Base-by-base conservation (phyloP, 2,888 invertebrate species). In the Atethmia centrago region DNA sequence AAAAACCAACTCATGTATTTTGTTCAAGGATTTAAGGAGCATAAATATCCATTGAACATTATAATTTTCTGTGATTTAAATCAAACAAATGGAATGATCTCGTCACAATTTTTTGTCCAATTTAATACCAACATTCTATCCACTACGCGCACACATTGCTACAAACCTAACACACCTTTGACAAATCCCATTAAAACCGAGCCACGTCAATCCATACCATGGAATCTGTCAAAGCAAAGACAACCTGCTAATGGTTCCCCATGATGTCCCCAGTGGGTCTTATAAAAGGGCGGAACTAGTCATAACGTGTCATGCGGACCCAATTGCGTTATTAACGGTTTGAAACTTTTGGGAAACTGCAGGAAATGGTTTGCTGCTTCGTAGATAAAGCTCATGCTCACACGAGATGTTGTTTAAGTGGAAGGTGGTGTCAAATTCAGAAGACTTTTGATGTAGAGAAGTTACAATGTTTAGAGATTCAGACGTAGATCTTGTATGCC, bases 161-260 rank as follows among this genome's bases (percentile, higher is more conserved):
- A 28, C 14, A 47, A 47, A 28, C 45, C 4, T 21, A 21, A 47
- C 14, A 63, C 25, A 45, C 42, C 14, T 68, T 36, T 28, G 3
- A 28, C 36, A 65, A 76, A 78, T 75, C 49, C 36, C 65, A 76
- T 81, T 80, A 74, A 82, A 76, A 76, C 61, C 19, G 14, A 49
- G 16, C 68, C 63, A 74, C 63, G 69, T 56, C 59, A 31, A 82
- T 78, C 76, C 72, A 40, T 68, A 59, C 56, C 45, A 62, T 51
- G 63, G 76, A 64, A 81, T 79, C 65, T 66, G 70, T 59, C 75
- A 77, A 71, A 77, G 70, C 69, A 82, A 74, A 56, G 70, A 79
- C 78, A 74, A 74, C 65, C 66, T 76, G 64, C 77, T 87, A 85
- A 87, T 83, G 78, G 71, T 55, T 65, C 16, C 45, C 63, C 21